Conservation (phyloP, 2,888 invertebrate species). For the Chesias legatella region DNA sequence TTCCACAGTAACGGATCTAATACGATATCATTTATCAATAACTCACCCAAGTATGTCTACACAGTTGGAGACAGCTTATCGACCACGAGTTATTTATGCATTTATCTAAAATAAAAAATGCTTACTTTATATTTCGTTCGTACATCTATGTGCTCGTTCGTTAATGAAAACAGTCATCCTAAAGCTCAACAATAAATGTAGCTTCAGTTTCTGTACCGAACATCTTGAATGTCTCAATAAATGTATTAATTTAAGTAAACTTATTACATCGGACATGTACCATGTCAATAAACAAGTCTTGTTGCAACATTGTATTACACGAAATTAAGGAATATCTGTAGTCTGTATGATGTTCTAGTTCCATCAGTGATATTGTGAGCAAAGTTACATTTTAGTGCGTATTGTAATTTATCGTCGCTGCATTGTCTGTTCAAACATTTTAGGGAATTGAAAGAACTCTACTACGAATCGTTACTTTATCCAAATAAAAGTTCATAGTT, state of each 20-base stretch:
- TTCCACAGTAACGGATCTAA: too few relatives aligned
- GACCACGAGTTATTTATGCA: too few relatives aligned
- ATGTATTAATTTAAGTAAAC: conserved; percentile 66
- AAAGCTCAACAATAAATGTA: conserved; percentile 10
- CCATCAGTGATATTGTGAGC: conserved; percentile 28
- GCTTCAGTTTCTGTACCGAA: conserved; percentile 41
- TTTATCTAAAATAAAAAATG: too few relatives aligned
- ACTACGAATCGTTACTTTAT: too few relatives aligned
- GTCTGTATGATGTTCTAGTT: conserved; percentile 10
- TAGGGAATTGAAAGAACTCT: too few relatives aligned
- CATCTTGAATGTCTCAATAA: conserved; percentile 50
- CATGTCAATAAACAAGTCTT: conserved; percentile 42
- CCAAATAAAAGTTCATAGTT: too few relatives aligned
- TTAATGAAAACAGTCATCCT: conserved; percentile 6
- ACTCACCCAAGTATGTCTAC: too few relatives aligned
- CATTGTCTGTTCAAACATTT: too few relatives aligned
- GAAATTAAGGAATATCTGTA: conserved; percentile 16
- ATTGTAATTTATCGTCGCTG: background rate
- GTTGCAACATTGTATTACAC: conserved; percentile 35
- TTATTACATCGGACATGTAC: conserved; percentile 38
- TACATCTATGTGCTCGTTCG: too few relatives aligned
- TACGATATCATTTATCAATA: too few relatives aligned
- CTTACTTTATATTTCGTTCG: too few relatives aligned
- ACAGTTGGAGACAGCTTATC: too few relatives aligned
- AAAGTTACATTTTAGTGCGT: conserved; percentile 11